These are phyloP conservation scores for Asarcornis scutulata DNA, from an alignment of 2,113 vertebrate genomes.

Conservation along the genomic window DNA sequence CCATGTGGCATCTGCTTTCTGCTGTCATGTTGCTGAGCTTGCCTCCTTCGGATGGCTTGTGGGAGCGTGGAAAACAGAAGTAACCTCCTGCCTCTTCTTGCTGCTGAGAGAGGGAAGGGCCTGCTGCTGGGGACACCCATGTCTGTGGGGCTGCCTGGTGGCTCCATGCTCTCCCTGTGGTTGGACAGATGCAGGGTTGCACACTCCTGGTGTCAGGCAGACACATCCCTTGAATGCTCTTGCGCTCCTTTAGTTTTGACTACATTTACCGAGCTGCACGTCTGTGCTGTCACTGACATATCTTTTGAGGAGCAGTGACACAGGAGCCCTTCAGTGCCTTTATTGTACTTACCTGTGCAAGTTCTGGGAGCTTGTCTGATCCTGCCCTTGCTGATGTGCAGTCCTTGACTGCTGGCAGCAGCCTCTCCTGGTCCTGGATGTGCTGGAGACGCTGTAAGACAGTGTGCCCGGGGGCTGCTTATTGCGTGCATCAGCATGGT, in stretches of 20 bases:
- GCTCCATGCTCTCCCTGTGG: accelerated
- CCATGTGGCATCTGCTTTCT: too few species aligned
- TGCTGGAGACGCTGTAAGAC: background rate
- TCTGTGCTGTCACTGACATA: accelerated
- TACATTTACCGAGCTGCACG: background rate
- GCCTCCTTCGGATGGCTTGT: accelerated
- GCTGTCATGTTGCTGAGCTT: background rate
- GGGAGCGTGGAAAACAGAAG: background rate
- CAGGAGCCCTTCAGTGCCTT: background rate
- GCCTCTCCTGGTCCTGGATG: background rate
- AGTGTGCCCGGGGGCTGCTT: background rate
- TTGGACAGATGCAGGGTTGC: background rate
- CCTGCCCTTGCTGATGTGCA: accelerated
- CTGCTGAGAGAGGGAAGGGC: background rate
- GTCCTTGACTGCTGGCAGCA: background rate
- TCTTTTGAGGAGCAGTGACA: background rate
- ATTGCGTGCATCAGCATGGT: background rate
- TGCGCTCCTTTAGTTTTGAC: accelerated
- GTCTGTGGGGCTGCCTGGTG: accelerated
- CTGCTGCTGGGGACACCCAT: accelerated
- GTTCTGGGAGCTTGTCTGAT: background rate
- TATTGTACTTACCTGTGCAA: accelerated
- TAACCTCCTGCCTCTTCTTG: accelerated
- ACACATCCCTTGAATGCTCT: background rate
- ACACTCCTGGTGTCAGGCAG: accelerated